Evolutionary conservation across 2,113 vertebrate species (phyloP), one percentile per base, ranked within the genome.

Genomic region (Chloropsis hardwickii): DNA sequence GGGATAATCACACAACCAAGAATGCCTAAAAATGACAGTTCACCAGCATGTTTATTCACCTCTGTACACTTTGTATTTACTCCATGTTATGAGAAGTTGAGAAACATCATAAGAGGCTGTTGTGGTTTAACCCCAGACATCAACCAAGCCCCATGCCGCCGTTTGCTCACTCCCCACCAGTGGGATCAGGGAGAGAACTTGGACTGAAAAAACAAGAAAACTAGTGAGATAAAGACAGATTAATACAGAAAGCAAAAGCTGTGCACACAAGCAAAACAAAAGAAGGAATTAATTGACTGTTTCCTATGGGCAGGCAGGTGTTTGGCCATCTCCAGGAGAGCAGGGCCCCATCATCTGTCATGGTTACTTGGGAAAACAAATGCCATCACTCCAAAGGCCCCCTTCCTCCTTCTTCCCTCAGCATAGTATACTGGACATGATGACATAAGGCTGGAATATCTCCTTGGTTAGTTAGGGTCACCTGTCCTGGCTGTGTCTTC

Each of bases 311-410:
- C 20, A 61, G 4, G 25, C 47, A 61, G n/a, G 17, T 54, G 25
- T 35, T 76, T 6, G 3, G n/a, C n/a, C 39, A 5, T 47, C 8
- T 31, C n/a, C 21, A 42, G 40, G 29, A 42, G 6, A 48, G 29
- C 29, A 54, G 25, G 29, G 17, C 24, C 14, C 10, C 47, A 42
- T 18, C 17, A 40, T 4, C 2, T 10, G 10, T 31, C 21, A 29
- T 7, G 4, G 9, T 35, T 11, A 33, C 14, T 54, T 4, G 2
- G 62, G 40, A 62, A 62, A 39, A 77, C 14, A 82, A 76, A 62
- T 0, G 0, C 0, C 18, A 23, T 48, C 22, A 33, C 12, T 28
- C 31, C 56, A 54, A 39, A 47, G 4, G 1, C 17, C 13, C 18
- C 14, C 8, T 40, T 54, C 40, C 29, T 69, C 28, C 24, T 76